These are phyloP conservation scores for Rhysida immarginata DNA, from an alignment of 1,140 invertebrate genomes.

Conservation along the genomic window DNA sequence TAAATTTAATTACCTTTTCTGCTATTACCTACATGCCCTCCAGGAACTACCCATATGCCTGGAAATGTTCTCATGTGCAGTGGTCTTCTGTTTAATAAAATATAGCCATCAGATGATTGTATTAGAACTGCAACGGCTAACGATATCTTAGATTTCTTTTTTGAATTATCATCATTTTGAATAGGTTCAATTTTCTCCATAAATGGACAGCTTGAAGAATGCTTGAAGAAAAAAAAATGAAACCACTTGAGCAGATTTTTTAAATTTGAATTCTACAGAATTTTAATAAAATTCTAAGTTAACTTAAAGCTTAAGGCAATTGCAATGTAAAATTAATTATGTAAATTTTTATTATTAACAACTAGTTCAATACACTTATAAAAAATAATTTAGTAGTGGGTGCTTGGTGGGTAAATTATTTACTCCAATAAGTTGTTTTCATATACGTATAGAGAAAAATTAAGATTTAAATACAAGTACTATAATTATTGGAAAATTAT, in stretches of 20 bases:
- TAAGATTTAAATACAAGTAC: no score
- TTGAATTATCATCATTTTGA: not conserved
- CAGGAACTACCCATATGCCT: slow-evolving; percentile 33
- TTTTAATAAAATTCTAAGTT: not conserved
- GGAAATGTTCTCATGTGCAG: slow-evolving; percentile 30
- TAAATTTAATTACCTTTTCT: no score
- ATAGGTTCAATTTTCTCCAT: not conserved
- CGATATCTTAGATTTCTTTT: not conserved
- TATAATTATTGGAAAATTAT: no score
- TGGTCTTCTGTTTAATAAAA: slow-evolving; percentile 29
- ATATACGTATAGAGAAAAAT: no score
- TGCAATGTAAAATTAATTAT: no score
- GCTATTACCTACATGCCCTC: slow-evolving; percentile 25
- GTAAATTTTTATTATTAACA: no score
- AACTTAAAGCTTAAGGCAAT: not conserved
- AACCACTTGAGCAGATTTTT: not conserved
- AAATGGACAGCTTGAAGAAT: not conserved
- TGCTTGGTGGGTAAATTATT: no score
- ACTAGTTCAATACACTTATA: no score
- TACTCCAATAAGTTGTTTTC: no score
- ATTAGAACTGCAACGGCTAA: slow-evolving; percentile 28
- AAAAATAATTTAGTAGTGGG: no score
- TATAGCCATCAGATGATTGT: slow-evolving; percentile 24
- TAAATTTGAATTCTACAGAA: not conserved
- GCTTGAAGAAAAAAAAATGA: not conserved